Conservation (phyloP, 1,140 invertebrate genomes). For the Brachionus rubens region DNA sequence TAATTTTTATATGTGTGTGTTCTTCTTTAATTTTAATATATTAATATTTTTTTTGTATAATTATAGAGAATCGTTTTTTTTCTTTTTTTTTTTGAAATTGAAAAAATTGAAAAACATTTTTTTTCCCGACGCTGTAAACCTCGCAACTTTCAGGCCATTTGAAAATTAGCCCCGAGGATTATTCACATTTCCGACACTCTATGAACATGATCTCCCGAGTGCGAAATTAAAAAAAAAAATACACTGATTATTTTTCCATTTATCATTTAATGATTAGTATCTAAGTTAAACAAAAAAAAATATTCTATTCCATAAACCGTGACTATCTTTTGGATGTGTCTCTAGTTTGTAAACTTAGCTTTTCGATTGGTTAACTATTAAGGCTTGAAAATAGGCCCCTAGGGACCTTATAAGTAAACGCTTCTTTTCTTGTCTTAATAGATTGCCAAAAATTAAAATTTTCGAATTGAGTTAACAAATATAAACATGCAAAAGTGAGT, state of each 20-base stretch:
- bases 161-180: no score
- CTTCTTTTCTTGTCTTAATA: no score
- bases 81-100: neutral
- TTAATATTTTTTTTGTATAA: neutral
- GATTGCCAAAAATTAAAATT: no score
- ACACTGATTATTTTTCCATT: neutral
- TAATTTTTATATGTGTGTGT: slow-evolving; percentile 29
- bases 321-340: neutral
- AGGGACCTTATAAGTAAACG: no score
- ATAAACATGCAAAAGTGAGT: slow-evolving; percentile 6
- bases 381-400: no score
- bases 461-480: slow-evolving; percentile 29
- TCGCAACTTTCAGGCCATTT: no score
- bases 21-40: neutral
- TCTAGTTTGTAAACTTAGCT: neutral
- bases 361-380: neutral
- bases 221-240: no score
- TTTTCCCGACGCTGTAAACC: neutral
- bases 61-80: neutral
- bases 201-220: no score
- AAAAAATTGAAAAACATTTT: neutral
- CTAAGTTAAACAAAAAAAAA: neutral
- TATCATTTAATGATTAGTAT: slow-evolving; percentile 22
- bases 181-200: no score
- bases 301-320: slow-evolving; percentile 20